Conservation (phyloP, 2,888 invertebrate species). For the Merodon equestris region DNA sequence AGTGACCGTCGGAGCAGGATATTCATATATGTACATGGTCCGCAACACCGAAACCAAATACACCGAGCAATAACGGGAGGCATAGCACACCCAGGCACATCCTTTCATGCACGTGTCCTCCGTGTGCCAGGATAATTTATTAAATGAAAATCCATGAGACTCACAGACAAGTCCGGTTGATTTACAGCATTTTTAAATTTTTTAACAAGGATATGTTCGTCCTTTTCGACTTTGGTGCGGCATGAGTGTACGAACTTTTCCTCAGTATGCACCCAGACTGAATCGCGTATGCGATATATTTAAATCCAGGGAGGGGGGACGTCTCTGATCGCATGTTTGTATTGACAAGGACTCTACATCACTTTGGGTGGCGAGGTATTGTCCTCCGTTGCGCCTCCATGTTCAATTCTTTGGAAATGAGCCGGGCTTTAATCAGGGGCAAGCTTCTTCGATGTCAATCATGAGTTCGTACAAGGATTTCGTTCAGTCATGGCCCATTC, state of each 20-base stretch:
- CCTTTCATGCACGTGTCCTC: conserved; percentile 56
- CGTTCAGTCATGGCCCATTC: no score
- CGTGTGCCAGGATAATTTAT: conserved; percentile 59
- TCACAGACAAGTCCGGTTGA: conserved; percentile 58
- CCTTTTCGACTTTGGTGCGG: no score
- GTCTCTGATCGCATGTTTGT: conserved; percentile 26
- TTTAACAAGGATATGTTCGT: conserved; percentile 44
- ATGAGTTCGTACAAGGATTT: no score
- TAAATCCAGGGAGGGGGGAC: conserved; percentile 29
- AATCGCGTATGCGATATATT: conserved; percentile 14
- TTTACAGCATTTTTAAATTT: conserved; percentile 63
- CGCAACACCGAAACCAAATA: conserved; percentile 1
- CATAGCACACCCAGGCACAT: conserved; percentile 26
- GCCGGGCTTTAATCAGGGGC: conserved; percentile 17
- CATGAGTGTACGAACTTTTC: no score
- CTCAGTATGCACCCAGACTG: no score
- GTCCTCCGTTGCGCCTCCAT: conserved; percentile 7
- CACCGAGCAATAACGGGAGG: conserved; percentile 17
- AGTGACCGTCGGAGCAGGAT: conserved; percentile 7
- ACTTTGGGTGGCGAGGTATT: background rate
- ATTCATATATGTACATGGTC: no score
- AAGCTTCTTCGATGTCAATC: conserved; percentile 8
- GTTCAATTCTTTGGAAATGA: conserved; percentile 24
- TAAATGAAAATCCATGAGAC: conserved; percentile 64
- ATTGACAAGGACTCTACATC: conserved; percentile 45